phyloP scores from a whole-genome alignment of 2,113 vertebrate species.

The Hippocampus abdominalis region DNA sequence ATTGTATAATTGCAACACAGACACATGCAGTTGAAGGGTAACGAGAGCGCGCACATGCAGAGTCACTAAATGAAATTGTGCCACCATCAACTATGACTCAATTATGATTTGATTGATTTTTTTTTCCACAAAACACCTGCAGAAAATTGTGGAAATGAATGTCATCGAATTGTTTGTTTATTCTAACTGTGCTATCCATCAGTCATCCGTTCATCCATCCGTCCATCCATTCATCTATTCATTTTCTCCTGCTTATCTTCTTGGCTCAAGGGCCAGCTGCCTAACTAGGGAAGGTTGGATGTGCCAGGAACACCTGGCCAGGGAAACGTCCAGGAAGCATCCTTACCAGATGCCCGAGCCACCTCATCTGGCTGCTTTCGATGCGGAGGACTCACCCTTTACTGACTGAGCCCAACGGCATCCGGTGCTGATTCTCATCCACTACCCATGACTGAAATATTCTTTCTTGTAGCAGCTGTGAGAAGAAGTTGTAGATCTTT shows the following conservation, averaged over 20 bases:
- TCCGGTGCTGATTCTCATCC: background rate
- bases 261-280: too few species aligned
- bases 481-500: background rate
- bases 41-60: background rate
- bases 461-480: background rate
- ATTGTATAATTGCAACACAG: slow-evolving; percentile 10
- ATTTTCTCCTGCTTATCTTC: too few species aligned
- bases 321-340: too few species aligned
- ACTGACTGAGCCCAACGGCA: too few species aligned
- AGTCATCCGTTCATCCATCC: background rate
- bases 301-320: too few species aligned
- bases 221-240: too few species aligned
- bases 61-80: background rate
- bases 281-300: too few species aligned
- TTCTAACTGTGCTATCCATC: background rate
- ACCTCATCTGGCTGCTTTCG: too few species aligned
- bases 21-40: background rate
- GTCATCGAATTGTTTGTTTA: background rate
- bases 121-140: background rate
- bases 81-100: background rate
- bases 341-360: too few species aligned
- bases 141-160: background rate
- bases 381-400: too few species aligned
- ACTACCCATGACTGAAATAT: background rate
- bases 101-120: background rate